Evolutionary conservation across 2,797 vertebrate species (phyloP), one percentile per base, ranked within the genome.

Genomic region (Catamblyrhynchus diadema): DNA sequence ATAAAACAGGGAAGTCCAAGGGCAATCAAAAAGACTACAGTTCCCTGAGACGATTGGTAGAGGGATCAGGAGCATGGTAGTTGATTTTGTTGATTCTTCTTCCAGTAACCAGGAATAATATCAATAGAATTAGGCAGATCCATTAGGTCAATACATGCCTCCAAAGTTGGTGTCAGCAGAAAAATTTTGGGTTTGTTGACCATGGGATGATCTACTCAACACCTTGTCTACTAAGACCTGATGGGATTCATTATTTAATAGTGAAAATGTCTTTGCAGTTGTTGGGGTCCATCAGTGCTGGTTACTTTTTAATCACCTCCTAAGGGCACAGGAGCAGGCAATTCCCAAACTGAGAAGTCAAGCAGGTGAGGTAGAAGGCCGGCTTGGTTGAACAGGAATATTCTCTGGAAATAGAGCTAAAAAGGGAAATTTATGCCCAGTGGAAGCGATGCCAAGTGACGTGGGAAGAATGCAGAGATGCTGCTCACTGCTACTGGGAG

Each of bases 31-130:
- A 24, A 64, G 8, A 8, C 10, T 24, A 24, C 30, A 33, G 12
- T 30, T 6, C 35, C 6, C 25, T 48, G 32, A 5, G 9, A 12
- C 0, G 0, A 42, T 50, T 74, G 11, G 12, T 50, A 8, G 32
- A 50, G 22, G 15, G 14, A 57, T 50, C 32, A 35, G 44, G 60
- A 74, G 9, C 22, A 35, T 1, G 12, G 44, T 50, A 50, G 18
- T 57, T 57, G 11, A 32, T 57, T 50, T 57, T 3, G 25, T 22
- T 50, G 51, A 27, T 57, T 66, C 9, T 57, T 66, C 9, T 57
- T 66, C 27, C 14, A 18, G 22, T 27, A 57, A 12, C 18, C 25
- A 42, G 30, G 14, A 50, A 22, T 57, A 22, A 12, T 59, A 35
- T 27, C 28, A 21, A 27, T 59, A 42, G 14, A 18, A 32, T 27